phyloP scores from a whole-genome alignment of 2,113 vertebrate species.

The Chiloscyllium plagiosum region DNA sequence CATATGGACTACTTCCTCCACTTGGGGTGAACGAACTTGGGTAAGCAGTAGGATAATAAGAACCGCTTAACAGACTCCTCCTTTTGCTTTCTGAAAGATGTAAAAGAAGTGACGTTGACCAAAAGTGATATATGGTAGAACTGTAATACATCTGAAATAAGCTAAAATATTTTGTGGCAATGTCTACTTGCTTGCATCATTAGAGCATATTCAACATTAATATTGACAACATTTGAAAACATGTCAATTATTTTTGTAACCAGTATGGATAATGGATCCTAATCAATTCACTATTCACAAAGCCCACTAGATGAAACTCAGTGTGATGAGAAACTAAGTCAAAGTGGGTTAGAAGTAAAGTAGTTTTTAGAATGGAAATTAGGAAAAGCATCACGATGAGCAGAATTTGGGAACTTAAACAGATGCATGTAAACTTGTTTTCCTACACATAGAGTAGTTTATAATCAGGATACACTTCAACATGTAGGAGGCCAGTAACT shows the following conservation, averaged over 20 bases:
- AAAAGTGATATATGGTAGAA: neutral
- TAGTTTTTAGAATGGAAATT: neutral
- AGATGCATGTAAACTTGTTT: neutral
- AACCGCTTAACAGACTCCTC: conserved; percentile 79
- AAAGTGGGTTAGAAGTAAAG: too few relatives aligned
- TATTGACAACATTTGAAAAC: neutral
- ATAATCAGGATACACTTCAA: neutral
- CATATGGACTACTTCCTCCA: conserved; percentile 81
- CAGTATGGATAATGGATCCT: neutral
- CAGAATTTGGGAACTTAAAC: neutral
- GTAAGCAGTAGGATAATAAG: conserved; percentile 70
- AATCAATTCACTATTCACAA: neutral
- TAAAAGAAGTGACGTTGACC: neutral
- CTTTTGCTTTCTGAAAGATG: conserved; percentile 75
- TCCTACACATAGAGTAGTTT: neutral
- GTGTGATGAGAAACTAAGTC: neutral
- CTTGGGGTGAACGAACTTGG: conserved; percentile 81
- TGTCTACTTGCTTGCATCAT: neutral
- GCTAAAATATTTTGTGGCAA: neutral
- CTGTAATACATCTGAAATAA: neutral
- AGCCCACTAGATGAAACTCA: neutral
- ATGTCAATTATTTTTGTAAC: neutral
- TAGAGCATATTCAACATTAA: neutral
- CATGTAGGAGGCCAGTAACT: neutral
- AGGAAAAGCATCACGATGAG: neutral